Evolutionary conservation across 2,113 vertebrate species (phyloP).

Genomic region (Planiliza haematocheilus): DNA sequence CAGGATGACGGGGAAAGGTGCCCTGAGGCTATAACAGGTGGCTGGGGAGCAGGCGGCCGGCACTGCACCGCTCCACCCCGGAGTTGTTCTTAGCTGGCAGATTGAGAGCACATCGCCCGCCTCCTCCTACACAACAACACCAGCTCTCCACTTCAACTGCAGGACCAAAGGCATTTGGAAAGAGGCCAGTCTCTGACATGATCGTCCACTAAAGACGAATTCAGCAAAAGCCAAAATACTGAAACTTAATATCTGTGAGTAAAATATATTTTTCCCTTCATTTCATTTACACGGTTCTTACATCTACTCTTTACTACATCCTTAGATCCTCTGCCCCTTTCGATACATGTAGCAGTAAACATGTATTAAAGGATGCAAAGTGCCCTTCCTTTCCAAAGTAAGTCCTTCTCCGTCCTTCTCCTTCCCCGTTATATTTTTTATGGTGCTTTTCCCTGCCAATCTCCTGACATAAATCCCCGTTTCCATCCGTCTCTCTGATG

Average conservation of each 20-base stretch:
- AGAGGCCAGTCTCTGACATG: slow-evolving; percentile 35
- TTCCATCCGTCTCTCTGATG: slow-evolving; percentile 70
- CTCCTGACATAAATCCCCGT: slow-evolving; percentile 56
- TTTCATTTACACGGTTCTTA: slow-evolving; percentile 6
- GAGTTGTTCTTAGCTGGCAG: slow-evolving; percentile 60
- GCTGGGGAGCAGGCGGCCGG: slow-evolving; percentile 39
- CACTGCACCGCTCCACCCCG: slow-evolving; percentile 44
- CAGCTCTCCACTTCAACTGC: slow-evolving; percentile 50
- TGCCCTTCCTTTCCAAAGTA: slow-evolving; percentile 49
- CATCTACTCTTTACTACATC: slow-evolving; percentile 15
- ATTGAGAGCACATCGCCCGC: slow-evolving; percentile 46
- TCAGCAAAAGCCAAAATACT: slow-evolving; percentile 8
- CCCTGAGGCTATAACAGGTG: slow-evolving; percentile 68
- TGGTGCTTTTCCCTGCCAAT: slow-evolving; percentile 31
- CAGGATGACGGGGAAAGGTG: slow-evolving; percentile 38
- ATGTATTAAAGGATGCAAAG: slow-evolving; percentile 53
- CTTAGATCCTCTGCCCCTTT: slow-evolving; percentile 23
- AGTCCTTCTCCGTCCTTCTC: slow-evolving; percentile 38
- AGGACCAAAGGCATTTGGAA: slow-evolving; percentile 59
- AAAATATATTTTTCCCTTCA: too few relatives aligned
- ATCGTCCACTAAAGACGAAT: slow-evolving; percentile 1
- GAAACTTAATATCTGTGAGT: too few relatives aligned
- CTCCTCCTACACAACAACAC: slow-evolving; percentile 68
- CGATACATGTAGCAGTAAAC: slow-evolving; percentile 30
- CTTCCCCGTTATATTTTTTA: slow-evolving; percentile 31